These are phyloP conservation scores for Rhorus exstirpatorius DNA, from an alignment of 2,888 invertebrate species.

Conservation along the genomic window DNA sequence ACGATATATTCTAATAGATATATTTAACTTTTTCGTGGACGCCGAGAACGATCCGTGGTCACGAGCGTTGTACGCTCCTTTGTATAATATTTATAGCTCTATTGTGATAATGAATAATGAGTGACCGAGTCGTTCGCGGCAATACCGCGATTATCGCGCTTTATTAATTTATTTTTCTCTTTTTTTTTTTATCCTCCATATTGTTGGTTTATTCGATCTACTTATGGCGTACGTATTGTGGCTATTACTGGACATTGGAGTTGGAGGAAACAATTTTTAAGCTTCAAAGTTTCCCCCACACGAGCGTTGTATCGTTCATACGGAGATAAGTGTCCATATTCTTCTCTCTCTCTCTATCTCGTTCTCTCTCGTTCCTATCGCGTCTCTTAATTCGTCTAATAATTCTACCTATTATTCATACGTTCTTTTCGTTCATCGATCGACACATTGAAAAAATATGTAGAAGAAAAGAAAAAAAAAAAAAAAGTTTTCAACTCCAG, in stretches of 20 bases:
- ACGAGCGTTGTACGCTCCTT: constrained; percentile 51
- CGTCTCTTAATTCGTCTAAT: constrained; percentile 43
- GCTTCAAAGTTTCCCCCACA: constrained; percentile 19
- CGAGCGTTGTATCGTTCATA: constrained; percentile 48
- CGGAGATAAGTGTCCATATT: not conserved
- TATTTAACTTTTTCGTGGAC: constrained; percentile 22
- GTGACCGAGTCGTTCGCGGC: constrained; percentile 37
- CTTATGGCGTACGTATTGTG: constrained; percentile 56
- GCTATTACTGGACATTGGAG: constrained; percentile 45
- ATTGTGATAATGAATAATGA: constrained; percentile 42
- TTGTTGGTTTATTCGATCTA: constrained; percentile 54
- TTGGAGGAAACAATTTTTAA: constrained; percentile 22
- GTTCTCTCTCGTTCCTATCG: constrained; percentile 18
- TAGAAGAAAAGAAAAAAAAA: constrained; percentile 18
- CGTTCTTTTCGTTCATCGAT: constrained; percentile 10
- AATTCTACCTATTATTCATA: constrained; percentile 37
- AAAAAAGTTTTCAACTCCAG: constrained; percentile 19
- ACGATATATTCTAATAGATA: constrained; percentile 45
- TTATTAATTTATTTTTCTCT: constrained; percentile 8
- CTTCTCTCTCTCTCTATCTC: too few relatives aligned
- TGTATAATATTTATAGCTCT: constrained; percentile 33
- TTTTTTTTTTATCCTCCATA: constrained; percentile 39
- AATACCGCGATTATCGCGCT: constrained; percentile 29
- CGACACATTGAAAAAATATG: not conserved
- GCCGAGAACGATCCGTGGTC: constrained; percentile 41